Conservation (phyloP, 2,113 vertebrate species). For the Myocastor coypus region DNA sequence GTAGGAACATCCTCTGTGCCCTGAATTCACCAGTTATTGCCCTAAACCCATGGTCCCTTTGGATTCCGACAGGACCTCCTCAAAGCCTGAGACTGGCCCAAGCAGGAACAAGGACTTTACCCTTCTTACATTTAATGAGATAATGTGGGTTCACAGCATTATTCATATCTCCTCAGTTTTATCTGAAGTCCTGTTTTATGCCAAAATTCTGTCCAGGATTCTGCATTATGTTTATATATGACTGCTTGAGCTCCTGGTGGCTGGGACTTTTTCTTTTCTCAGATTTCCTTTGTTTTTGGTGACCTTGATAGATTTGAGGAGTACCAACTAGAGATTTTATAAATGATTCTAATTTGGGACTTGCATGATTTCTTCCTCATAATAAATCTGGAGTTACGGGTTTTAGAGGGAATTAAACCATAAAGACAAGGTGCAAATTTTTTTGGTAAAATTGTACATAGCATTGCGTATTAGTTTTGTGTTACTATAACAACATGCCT, state of each 20-base stretch:
- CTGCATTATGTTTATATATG: background rate
- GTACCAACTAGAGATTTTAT: background rate
- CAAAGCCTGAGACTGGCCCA: background rate
- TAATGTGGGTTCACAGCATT: background rate
- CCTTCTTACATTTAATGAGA: background rate
- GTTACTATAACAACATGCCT: no score
- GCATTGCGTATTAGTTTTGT: background rate
- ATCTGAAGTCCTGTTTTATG: background rate
- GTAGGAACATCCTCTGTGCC: background rate
- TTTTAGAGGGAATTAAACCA: background rate
- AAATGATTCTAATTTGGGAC: background rate
- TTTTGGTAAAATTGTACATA: background rate
- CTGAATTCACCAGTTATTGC: background rate
- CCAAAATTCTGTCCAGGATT: background rate
- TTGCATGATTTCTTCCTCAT: constrained; percentile 11
- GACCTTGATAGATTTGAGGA: background rate
- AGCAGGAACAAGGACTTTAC: background rate
- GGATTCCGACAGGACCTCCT: background rate
- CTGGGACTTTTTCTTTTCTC: background rate
- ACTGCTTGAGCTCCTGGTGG: background rate
- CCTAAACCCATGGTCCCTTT: background rate
- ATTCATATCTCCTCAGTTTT: background rate
- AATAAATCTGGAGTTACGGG: background rate
- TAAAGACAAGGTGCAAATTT: background rate
- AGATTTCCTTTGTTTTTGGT: constrained; percentile 5